Evolutionary conservation across 2,888 invertebrate species (phyloP).

Genomic region (Shargacucullia verbasci): DNA sequence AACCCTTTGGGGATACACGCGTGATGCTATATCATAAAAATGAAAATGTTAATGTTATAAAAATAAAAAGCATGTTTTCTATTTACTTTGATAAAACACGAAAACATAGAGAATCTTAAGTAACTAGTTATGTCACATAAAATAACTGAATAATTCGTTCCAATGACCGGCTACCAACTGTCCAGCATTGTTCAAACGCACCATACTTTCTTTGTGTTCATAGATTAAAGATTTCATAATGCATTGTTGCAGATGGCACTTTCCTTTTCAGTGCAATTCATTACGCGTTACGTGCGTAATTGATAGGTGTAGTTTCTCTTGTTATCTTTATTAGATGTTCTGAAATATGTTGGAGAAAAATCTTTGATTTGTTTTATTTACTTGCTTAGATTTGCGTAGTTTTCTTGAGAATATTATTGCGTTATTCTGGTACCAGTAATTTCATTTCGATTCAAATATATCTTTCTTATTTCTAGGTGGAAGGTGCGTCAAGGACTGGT

Average conservation of each 20-base stretch:
- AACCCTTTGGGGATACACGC: no score
- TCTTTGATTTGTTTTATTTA: constrained; percentile 18
- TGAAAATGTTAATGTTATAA: no score
- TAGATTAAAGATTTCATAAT: constrained; percentile 56
- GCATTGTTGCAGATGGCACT: constrained; percentile 57
- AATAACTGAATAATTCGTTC: constrained; percentile 66
- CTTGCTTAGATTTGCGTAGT: background rate
- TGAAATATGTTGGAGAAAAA: constrained; percentile 18
- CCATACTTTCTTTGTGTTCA: constrained; percentile 65
- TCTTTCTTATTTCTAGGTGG: constrained; percentile 69
- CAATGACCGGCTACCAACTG: constrained; percentile 62
- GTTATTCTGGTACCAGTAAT: background rate
- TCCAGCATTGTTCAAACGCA: constrained; percentile 75
- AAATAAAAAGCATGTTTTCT: no score
- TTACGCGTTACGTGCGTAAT: constrained; percentile 54
- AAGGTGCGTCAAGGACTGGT: constrained; percentile 71
- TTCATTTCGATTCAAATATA: background rate
- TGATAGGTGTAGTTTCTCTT: constrained; percentile 47
- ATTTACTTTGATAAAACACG: no score
- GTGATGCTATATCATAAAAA: no score
- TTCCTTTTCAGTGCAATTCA: constrained; percentile 51
- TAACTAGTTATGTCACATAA: constrained; percentile 61
- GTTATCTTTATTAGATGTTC: constrained; percentile 33
- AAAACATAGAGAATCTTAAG: constrained; percentile 5
- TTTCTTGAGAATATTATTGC: background rate